A percentile compares a stretch with the other conserved stretches of the same genome.
Conservation (phyloP, 2,888 invertebrate species). For the Hypsopygia costalis region DNA sequence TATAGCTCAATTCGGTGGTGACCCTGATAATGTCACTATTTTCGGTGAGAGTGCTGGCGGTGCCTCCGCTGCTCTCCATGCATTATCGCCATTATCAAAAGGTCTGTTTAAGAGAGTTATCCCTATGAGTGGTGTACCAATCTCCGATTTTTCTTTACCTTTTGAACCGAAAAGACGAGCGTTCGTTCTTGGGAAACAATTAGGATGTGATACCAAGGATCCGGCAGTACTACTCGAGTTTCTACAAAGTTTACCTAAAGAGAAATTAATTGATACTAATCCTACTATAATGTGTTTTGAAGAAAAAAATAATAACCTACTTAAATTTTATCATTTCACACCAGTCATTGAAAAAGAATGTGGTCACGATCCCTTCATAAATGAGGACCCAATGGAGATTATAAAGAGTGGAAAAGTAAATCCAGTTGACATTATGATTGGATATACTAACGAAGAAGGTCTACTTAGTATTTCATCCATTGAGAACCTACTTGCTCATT, state of each 20-base stretch:
- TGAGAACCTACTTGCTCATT: conserved; percentile 19
- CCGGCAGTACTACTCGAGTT: conserved; percentile 38
- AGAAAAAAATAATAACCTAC: conserved; percentile 23
- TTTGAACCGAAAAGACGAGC: conserved; percentile 35
- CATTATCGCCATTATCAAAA: conserved; percentile 47
- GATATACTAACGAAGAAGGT: conserved; percentile 85
- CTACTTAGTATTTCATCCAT: conserved; percentile 20
- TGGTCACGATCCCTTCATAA: conserved; percentile 38
- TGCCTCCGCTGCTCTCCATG: conserved; percentile 43
- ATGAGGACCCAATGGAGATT: conserved; percentile 29
- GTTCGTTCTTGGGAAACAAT: conserved; percentile 36
- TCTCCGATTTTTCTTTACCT: conserved; percentile 28
- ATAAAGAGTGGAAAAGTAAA: conserved; percentile 61
- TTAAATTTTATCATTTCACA: conserved; percentile 39
- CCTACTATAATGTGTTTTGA: conserved; percentile 35
- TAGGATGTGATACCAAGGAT: conserved; percentile 42
- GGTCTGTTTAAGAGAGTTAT: conserved; percentile 49
- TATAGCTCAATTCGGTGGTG: conserved; percentile 39
- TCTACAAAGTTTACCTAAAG: conserved; percentile 35
- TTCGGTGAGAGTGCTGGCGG: conserved; percentile 56
- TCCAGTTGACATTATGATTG: conserved; percentile 83
- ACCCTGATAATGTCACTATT: conserved; percentile 41
- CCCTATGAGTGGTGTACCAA: conserved; percentile 41
- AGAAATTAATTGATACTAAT: conserved; percentile 29
- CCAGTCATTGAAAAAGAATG: conserved; percentile 50